Evolutionary conservation across 2,113 vertebrate species (phyloP).

Genomic region (Bujurquina vittata): DNA sequence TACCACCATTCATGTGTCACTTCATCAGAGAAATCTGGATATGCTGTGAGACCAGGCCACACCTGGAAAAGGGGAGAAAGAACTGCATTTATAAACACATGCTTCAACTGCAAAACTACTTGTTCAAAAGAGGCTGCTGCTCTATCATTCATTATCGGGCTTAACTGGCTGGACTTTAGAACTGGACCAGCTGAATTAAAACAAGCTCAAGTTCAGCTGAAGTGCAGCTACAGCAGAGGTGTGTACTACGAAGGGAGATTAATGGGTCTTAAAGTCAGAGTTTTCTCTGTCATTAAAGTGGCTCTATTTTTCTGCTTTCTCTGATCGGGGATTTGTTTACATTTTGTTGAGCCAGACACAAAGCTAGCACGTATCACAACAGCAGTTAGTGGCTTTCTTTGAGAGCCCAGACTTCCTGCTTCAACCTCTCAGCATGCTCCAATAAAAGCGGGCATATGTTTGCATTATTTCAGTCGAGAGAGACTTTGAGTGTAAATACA

Average conservation of each 20-base stretch:
- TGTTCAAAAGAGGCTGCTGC: neutral
- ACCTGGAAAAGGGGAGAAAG: conserved; percentile 74
- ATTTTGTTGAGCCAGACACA: too few species aligned
- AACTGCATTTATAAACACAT: neutral
- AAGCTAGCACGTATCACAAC: neutral
- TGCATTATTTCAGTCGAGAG: neutral
- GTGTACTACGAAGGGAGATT: neutral
- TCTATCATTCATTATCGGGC: neutral
- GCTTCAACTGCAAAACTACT: neutral
- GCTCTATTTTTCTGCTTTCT: neutral
- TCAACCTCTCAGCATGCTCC: neutral
- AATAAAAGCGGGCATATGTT: neutral
- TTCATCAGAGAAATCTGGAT: conserved; percentile 86
- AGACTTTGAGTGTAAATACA: neutral
- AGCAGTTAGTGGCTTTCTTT: neutral
- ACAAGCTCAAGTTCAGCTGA: too few species aligned
- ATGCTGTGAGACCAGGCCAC: conserved; percentile 89
- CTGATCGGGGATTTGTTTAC: neutral
- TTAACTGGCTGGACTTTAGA: neutral
- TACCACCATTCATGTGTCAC: conserved; percentile 88
- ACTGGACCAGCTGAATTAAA: neutral
- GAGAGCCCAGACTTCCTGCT: neutral
- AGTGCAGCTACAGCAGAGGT: neutral
- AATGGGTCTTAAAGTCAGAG: neutral
- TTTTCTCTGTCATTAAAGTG: neutral